A percentile compares a stretch with the other conserved stretches of the same genome.
Evolutionary conservation across 2,888 invertebrate species (phyloP).

Genomic region (Leistus spinibarbis): DNA sequence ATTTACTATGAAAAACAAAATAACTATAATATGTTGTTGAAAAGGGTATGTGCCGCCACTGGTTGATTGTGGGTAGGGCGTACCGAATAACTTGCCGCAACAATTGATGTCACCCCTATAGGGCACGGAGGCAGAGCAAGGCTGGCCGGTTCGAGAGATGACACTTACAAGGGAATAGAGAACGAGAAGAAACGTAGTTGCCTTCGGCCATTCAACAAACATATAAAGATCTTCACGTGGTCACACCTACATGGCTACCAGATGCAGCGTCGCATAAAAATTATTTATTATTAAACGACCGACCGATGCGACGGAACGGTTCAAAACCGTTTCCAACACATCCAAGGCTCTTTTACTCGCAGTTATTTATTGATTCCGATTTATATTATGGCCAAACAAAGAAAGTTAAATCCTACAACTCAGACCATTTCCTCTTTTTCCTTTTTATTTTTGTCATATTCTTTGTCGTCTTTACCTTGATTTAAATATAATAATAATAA

Average conservation of each 20-base stretch:
- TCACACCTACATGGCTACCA: slow-evolving; percentile 4
- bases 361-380: slow-evolving; percentile 7
- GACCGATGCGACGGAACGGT: neutral
- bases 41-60: neutral
- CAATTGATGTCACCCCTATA: slow-evolving; percentile 37
- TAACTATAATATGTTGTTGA: neutral
- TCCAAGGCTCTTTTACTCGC: neutral
- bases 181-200: neutral
- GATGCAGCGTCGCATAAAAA: slow-evolving; percentile 4
- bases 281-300: slow-evolving; percentile 7
- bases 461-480: too few relatives aligned
- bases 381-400: neutral
- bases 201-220: slow-evolving; percentile 9
- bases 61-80: neutral
- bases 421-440: neutral
- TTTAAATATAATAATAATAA: too few relatives aligned
- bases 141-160: slow-evolving; percentile 12
- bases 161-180: neutral
- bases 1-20: neutral
- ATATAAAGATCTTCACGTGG: neutral
- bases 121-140: slow-evolving; percentile 21
- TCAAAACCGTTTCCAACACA: neutral
- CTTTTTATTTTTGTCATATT: too few relatives aligned
- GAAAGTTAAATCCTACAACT: neutral
- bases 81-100: slow-evolving; percentile 19